Evolutionary conservation across 2,113 vertebrate genomes (phyloP).

Genomic region (Sebastes fasciatus): DNA sequence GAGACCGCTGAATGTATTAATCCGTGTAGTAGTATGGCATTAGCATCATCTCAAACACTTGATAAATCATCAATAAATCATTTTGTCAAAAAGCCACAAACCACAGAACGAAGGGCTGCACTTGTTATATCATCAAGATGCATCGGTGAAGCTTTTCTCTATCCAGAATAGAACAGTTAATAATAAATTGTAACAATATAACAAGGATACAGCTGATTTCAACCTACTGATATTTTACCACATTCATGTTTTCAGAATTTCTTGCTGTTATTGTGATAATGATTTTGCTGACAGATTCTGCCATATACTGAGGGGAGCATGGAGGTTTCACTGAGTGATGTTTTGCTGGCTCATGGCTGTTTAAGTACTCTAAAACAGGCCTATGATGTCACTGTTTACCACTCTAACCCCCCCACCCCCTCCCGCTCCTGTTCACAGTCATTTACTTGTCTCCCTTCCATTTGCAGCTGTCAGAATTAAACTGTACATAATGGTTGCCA

Average conservation of each 20-base stretch:
- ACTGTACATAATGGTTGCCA: slow-evolving; percentile 77
- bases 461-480: slow-evolving; percentile 82
- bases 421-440: slow-evolving; percentile 66
- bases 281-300: slow-evolving; percentile 33
- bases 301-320: slow-evolving; percentile 11
- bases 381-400: slow-evolving; percentile 71
- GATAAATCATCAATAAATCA: slow-evolving; percentile 40
- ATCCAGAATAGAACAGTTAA: slow-evolving; percentile 10
- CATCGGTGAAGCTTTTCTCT: slow-evolving; percentile 22
- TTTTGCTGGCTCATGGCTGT: slow-evolving; percentile 51
- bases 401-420: slow-evolving; percentile 43
- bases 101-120: slow-evolving; percentile 5
- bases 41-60: slow-evolving; percentile 36
- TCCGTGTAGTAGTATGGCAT: slow-evolving; percentile 24
- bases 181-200: slow-evolving; percentile 37
- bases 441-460: slow-evolving; percentile 77
- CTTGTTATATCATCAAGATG: slow-evolving; percentile 17
- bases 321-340: slow-evolving; percentile 31
- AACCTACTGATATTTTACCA: slow-evolving; percentile 2
- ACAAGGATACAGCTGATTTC: slow-evolving; percentile 6
- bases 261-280: slow-evolving; percentile 21
- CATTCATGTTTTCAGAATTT: slow-evolving; percentile 11
- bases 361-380: slow-evolving; percentile 63
- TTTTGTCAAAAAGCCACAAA: slow-evolving; percentile 37
- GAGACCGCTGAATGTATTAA: slow-evolving; percentile 27